Evolutionary conservation across 2,113 vertebrate genomes (phyloP).

Genomic region (Oreocharis arfaki): DNA sequence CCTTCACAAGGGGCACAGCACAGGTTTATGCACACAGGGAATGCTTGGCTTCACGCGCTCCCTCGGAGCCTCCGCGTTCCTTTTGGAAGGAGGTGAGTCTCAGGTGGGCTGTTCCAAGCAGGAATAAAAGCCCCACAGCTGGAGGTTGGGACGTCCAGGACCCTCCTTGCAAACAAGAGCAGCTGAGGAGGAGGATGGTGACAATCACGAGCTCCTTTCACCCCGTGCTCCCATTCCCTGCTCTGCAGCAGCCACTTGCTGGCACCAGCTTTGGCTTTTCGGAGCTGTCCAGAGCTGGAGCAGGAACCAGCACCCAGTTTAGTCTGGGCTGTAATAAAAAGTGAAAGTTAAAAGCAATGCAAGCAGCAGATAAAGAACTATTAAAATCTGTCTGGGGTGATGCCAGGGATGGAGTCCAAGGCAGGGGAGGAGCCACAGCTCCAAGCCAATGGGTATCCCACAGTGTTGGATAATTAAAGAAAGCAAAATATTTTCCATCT

Average conservation of each 20-base stretch:
- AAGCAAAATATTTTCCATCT: constrained; percentile 49
- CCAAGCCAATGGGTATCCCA: background rate
- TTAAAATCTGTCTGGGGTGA: constrained; percentile 39
- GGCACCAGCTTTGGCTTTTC: background rate
- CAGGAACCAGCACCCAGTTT: constrained; percentile 34
- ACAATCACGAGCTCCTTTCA: background rate
- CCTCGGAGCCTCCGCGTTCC: rapidly evolving
- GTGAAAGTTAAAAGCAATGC: constrained; percentile 27
- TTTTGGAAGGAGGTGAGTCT: background rate
- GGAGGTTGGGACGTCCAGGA: background rate
- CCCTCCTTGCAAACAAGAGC: rapidly evolving
- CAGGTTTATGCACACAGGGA: background rate
- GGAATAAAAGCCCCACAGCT: background rate
- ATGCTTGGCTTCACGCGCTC: rapidly evolving
- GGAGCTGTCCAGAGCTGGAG: background rate
- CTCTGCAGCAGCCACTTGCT: background rate
- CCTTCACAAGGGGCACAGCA: background rate
- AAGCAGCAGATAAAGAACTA: constrained; percentile 27
- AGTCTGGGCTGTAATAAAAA: constrained; percentile 48
- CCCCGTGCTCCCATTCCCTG: rapidly evolving
- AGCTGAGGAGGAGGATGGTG: background rate
- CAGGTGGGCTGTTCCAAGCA: background rate
- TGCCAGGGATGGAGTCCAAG: background rate
- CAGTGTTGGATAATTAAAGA: constrained; percentile 18
- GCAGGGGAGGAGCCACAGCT: background rate